Evolutionary conservation across 35 echinoderm and acorn worm genomes (phyloP).

Genomic region (Ptychodera flava): DNA sequence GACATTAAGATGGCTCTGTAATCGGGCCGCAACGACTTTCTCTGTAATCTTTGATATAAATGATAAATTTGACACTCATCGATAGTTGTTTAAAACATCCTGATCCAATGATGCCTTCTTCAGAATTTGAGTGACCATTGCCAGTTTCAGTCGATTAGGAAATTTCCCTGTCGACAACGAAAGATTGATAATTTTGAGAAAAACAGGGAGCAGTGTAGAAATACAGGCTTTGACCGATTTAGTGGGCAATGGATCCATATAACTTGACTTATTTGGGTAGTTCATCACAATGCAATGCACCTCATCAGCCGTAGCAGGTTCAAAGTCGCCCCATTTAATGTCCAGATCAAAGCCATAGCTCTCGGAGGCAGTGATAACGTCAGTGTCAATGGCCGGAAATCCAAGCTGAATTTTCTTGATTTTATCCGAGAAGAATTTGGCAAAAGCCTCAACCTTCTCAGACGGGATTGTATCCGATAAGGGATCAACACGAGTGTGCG

Average conservation of each 20-base stretch:
- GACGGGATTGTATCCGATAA: no score
- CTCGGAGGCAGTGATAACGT: no score
- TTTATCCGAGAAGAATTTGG: no score
- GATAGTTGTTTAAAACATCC: slow-evolving; percentile 11
- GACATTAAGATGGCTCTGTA: background rate
- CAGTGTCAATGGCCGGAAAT: no score
- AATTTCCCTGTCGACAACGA: background rate
- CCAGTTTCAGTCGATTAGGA: background rate
- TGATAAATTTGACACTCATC: slow-evolving; percentile 11
- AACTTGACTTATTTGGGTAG: slow-evolving; percentile 8
- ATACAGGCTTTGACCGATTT: background rate
- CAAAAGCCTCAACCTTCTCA: no score
- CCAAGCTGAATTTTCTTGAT: no score
- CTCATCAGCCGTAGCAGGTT: no score
- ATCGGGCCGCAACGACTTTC: background rate
- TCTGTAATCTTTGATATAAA: slow-evolving; percentile 6
- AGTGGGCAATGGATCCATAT: background rate
- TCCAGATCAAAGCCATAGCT: no score
- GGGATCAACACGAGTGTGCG: no score
- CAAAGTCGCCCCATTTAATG: no score
- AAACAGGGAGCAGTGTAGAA: background rate
- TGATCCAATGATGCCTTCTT: slow-evolving; percentile 6
- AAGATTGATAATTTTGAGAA: background rate
- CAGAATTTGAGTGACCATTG: background rate
- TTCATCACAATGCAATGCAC: background rate